Conservation (phyloP, 2,888 invertebrate genomes). For the Sphaerolaimus hirsutus region DNA sequence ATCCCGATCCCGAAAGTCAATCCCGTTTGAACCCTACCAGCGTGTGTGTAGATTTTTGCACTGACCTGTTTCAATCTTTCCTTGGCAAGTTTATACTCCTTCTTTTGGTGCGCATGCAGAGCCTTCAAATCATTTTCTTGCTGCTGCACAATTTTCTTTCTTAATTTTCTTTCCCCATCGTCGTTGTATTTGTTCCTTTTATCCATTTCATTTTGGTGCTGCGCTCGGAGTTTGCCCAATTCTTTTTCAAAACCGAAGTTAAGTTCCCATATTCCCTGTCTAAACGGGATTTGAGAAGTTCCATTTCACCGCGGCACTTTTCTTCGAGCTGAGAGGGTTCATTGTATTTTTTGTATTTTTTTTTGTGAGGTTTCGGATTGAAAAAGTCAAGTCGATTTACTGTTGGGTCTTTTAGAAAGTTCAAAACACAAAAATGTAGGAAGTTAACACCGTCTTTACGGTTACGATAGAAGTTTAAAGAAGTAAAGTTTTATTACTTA, state of each 20-base stretch:
- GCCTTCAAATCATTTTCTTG: conserved; percentile 77
- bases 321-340: conserved; percentile 61
- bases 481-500: too few relatives aligned
- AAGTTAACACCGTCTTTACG: too few relatives aligned
- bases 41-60: too few relatives aligned
- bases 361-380: too few relatives aligned
- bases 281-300: conserved; percentile 71
- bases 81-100: conserved; percentile 76
- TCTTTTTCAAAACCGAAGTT: conserved; percentile 48
- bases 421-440: too few relatives aligned
- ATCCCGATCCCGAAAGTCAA: too few relatives aligned
- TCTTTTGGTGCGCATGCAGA: conserved; percentile 71
- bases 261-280: conserved; percentile 76
- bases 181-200: conserved; percentile 52
- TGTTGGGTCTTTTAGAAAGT: too few relatives aligned
- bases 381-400: too few relatives aligned
- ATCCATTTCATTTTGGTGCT: conserved; percentile 33
- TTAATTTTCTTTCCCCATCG: conserved; percentile 66
- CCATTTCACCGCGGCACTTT: conserved; percentile 82
- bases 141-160: conserved; percentile 62
- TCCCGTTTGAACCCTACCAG: too few relatives aligned
- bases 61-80: conserved; percentile 56
- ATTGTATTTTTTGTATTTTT: too few relatives aligned
- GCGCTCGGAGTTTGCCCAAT: conserved; percentile 57
- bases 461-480: too few relatives aligned